A percentile compares a stretch with the other conserved stretches of the same genome.
phyloP scores from a whole-genome alignment of 2,797 vertebrate species.

The Sardinella longiceps region DNA sequence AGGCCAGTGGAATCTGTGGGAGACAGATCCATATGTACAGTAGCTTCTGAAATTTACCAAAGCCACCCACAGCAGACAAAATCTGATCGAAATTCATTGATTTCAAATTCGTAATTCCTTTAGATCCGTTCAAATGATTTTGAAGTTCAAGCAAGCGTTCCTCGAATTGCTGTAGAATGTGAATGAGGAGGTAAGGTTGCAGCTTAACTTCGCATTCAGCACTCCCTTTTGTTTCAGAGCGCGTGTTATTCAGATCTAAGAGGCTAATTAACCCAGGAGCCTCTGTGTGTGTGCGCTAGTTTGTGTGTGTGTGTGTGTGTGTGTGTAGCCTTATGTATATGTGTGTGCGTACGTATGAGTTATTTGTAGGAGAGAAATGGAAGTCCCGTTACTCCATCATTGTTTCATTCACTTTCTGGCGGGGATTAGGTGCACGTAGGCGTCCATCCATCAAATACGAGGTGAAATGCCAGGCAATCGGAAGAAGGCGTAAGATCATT shows the following conservation, averaged over 20 bases:
- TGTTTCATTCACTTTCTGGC: not conserved
- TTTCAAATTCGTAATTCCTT: not conserved
- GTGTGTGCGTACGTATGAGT: not conserved
- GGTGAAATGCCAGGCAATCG: not conserved
- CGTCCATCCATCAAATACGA: not conserved
- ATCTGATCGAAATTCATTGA: slow-evolving; percentile 76
- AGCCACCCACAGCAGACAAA: slow-evolving; percentile 67
- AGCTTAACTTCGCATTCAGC: not conserved
- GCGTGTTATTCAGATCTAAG: slow-evolving; percentile 14
- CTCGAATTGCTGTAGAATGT: not conserved
- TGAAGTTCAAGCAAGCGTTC: not conserved
- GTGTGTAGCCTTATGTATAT: not conserved
- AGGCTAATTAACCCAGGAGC: not conserved
- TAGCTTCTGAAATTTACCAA: slow-evolving; percentile 74
- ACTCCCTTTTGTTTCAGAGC: not conserved
- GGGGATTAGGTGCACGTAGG: not conserved
- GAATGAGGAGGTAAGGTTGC: not conserved
- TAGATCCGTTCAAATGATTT: not conserved
- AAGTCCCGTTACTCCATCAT: not conserved
- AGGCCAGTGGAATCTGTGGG: slow-evolving; percentile 73
- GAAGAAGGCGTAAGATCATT: not conserved
- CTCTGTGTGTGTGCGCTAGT: not conserved
- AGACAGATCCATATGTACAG: slow-evolving; percentile 77
- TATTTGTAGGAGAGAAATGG: not conserved
- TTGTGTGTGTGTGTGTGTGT: not conserved